Base-by-base conservation (phyloP, 2,797 vertebrate species). In the Chloroceryle amazona region DNA sequence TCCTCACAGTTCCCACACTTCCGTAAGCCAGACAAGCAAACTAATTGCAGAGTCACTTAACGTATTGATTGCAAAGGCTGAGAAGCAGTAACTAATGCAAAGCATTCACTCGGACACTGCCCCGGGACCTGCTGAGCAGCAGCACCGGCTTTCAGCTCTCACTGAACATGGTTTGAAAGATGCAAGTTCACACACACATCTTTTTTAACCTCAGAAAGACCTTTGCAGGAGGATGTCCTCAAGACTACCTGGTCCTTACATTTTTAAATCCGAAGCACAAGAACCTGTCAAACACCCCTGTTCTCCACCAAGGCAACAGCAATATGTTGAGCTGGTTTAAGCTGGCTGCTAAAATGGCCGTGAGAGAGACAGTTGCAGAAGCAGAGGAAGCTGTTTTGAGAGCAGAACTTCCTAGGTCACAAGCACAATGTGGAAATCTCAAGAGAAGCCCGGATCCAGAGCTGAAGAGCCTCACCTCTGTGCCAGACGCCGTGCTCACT, bases 401-500 rank as follows among this genome's bases (percentile, higher is more conserved):
- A 95, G 76, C 41, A 61, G 26, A 88, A 62, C 68, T 68, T 58
- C 54, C 68, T 66, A 23, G 67, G 33, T 51, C 81, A 80, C 21
- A 10, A 62, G 29, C 2, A 19, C 13, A 6, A 44, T 41, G 35
- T 17, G 26, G 33, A 65, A 86, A 33, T n/a, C 52, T 7, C 1
- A 7, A 70, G 46, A 83, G 55, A 6, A 87, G 37, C 18, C 71
- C 8, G 52, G 10, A 22, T 22, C 25, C 73, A 11, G 33, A 2
- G 4, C 54, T 5, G 0, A 46, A 12, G 25, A 76, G 14, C 58
- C 41, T 66, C 86, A 16, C 39, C 79, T 18, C 37, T 1, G 0
- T 5, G 23, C 37, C 52, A 3, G 0, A 4, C 0, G 0, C 68
- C 2, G 1, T 0, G 52, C 86, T 76, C 35, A 33, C 72, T 76